Base-by-base conservation (phyloP, 2,113 vertebrate species). In the Caretta caretta region DNA sequence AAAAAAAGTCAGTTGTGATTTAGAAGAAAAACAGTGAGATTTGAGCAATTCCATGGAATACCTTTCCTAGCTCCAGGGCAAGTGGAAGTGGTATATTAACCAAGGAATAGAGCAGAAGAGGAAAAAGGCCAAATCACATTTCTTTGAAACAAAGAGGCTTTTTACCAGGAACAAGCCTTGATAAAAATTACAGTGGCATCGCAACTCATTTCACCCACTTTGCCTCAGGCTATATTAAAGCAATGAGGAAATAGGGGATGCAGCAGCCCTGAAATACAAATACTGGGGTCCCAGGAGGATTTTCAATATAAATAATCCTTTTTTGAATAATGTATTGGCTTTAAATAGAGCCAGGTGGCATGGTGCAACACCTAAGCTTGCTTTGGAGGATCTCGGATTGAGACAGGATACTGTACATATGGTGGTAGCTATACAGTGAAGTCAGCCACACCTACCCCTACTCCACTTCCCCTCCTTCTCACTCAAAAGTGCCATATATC, bases 141-240 rank as follows among this genome's bases (percentile, higher is more conserved):
- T 98, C 98, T 97, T 97, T 96, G 98, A 98, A 98, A 99, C 98
- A 98, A 98, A 98, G 98, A 99, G 98, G 95, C 98, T 98, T 98
- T 98, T 98, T 98, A 98, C 97, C 97, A 97, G 98, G 97, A 98
- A 98, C 98, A 98, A 98, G 98, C 96, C 98, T 97, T 98, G 98
- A 98, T 98, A 98, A 98, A 98, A 98, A 99, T 98, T 97, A 98
- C 98, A 98, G 98, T 97, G 96, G 97, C 98, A 98, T 98, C 96
- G 84, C 97, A 91, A 98, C 98, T 97, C 98, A 98, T 98, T 98
- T 98, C 98, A 96, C 93, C 72, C 97, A 91, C 96, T 87, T 98
- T 96, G 98, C 97, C 97, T 92, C 92, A 76, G 98, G 97, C 98
- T 92, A 95, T 97, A 91, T 97, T 97, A 95, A 93, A 98, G 98